A percentile compares a stretch with the other conserved stretches of the same genome.
Evolutionary conservation across 2,888 invertebrate species (phyloP).

Genomic region (Caprella mutica): DNA sequence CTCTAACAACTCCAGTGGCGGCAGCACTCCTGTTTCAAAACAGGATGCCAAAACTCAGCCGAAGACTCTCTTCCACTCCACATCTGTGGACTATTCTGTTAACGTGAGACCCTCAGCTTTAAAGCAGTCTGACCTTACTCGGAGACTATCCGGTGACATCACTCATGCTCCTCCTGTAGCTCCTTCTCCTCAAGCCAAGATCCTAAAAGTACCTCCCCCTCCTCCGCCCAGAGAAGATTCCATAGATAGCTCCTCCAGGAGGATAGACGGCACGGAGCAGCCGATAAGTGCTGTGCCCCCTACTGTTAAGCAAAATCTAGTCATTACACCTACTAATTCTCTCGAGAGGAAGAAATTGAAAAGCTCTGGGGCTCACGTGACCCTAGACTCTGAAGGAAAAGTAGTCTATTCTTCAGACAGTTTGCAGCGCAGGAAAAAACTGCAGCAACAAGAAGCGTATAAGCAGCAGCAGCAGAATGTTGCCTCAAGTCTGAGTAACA

Average conservation of each 20-base stretch:
- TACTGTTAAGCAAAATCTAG: constrained; percentile 29
- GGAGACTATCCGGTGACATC: constrained; percentile 1
- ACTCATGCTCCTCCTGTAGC: not conserved
- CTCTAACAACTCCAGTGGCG: too few relatives aligned
- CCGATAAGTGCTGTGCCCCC: constrained; percentile 33
- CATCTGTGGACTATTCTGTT: constrained; percentile 7
- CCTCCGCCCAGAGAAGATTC: constrained; percentile 3
- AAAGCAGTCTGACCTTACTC: not conserved
- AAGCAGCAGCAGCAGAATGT: not conserved
- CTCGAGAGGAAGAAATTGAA: constrained; percentile 32
- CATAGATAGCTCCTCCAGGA: constrained; percentile 17
- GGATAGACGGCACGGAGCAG: constrained; percentile 11
- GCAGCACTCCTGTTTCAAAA: not conserved
- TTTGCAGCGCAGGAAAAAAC: constrained; percentile 58
- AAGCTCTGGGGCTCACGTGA: constrained; percentile 58
- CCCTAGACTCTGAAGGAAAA: constrained; percentile 72
- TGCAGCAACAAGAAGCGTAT: not conserved
- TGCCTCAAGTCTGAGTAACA: constrained; percentile 15
- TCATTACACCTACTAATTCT: constrained; percentile 34
- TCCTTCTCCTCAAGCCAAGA: not conserved
- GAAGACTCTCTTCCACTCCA: not conserved
- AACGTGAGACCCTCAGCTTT: constrained; percentile 2
- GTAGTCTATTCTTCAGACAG: constrained; percentile 80
- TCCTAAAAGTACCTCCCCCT: not conserved
- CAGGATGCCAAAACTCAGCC: not conserved